Evolutionary conservation across 2,113 vertebrate species (phyloP).

Genomic region (Otolemur garnettii): DNA sequence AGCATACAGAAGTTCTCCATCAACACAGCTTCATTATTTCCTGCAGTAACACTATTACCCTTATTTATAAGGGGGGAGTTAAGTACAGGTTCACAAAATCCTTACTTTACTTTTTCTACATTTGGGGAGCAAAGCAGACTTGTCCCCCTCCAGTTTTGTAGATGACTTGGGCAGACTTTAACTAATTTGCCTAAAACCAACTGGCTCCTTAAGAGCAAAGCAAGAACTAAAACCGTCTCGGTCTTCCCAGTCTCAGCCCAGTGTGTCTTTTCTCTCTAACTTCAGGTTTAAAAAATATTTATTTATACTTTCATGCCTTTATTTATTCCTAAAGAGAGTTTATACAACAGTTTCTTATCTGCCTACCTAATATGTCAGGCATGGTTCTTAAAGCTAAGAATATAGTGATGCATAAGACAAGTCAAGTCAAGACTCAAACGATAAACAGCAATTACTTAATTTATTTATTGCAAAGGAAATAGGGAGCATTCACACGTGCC

Average conservation of each 20-base stretch:
- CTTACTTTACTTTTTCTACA: not conserved
- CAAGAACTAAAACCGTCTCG: not conserved
- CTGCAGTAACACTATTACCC: not conserved
- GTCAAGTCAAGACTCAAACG: not conserved
- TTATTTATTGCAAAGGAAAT: not conserved
- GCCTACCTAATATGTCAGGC: not conserved
- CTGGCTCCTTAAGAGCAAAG: not conserved
- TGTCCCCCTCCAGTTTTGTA: not conserved
- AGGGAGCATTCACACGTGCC: not conserved
- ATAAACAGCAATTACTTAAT: not conserved
- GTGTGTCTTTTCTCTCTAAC: not conserved
- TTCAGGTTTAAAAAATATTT: not conserved
- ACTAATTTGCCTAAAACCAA: not conserved
- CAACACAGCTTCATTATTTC: not conserved
- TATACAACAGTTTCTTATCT: not conserved
- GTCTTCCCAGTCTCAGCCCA: not conserved
- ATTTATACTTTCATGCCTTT: not conserved
- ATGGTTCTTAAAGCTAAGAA: not conserved
- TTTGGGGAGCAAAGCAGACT: not conserved
- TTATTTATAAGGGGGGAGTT: not conserved
- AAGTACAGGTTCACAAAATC: not conserved
- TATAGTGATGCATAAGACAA: not conserved
- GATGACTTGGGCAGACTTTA: constrained; percentile 13
- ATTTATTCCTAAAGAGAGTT: not conserved
- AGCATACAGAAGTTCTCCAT: not conserved